A percentile compares a stretch with the other conserved stretches of the same genome.
phyloP scores from a whole-genome alignment of 2,888 invertebrate species.

The Diadromus collaris region DNA sequence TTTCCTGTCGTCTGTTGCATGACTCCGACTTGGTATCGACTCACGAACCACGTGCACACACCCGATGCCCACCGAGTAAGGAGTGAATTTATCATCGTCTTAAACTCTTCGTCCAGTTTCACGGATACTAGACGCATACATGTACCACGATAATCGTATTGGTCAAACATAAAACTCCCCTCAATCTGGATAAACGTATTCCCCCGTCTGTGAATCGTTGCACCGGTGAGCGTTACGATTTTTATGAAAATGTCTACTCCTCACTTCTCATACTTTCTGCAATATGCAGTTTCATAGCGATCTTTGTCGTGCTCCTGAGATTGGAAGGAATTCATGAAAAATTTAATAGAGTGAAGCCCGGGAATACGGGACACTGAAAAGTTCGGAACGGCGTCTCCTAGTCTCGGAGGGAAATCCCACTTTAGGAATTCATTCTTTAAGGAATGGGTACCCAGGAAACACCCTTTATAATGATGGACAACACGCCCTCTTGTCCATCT shows the following conservation, averaged over 20 bases:
- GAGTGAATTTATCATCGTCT: conserved; percentile 12
- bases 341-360: background rate
- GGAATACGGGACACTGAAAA: background rate
- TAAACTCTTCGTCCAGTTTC: conserved; percentile 15
- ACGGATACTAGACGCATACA: background rate
- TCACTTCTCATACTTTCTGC: background rate
- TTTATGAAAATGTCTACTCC: background rate
- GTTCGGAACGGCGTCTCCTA: background rate
- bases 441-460: no score
- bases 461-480: no score
- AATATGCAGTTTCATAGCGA: background rate
- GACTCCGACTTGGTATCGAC: conserved; percentile 29
- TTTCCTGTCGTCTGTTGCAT: conserved; percentile 44
- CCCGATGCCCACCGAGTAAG: conserved; percentile 8
- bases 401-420: background rate
- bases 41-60: conserved; percentile 38
- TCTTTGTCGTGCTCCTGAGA: background rate
- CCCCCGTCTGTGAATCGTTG: background rate
- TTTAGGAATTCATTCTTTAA: no score
- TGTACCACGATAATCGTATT: background rate
- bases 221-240: background rate
- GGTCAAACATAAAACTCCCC: background rate
- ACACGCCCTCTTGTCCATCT: no score
- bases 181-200: conserved; percentile 2
- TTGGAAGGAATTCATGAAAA: background rate